Evolutionary conservation across 2,888 invertebrate genomes (phyloP), one percentile per base, ranked within the genome.

Genomic region (Scaptomyza tumidula): DNA sequence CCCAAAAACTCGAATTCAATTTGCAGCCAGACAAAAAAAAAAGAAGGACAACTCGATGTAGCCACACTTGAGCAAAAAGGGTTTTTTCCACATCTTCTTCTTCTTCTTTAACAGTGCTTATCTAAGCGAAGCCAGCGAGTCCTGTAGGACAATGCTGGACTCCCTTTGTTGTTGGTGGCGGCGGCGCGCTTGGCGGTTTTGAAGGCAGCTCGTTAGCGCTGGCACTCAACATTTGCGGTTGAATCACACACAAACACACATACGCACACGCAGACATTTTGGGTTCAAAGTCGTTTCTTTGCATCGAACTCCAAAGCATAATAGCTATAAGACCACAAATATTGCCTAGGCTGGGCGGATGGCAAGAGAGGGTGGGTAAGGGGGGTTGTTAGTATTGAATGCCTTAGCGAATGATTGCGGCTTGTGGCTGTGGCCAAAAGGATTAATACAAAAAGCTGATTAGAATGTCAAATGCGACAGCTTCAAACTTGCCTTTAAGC

Each of bases 401-500:
- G 64, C 43, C 35, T 10, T 37, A 52, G 61, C 64, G 55, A 68
- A 74, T 73, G 59, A 69, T 74, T 73, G 74, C 58, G 71, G 79
- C 45, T 65, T 72, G 65, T 33, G 71, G 60, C 55, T 82, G 80
- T 79, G 72, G 79, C 70, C 70, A 72, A 76, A 76, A 72, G 83
- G 69, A 80, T 80, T 82, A 80, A 82, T 82, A 80, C 75, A 64
- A 82, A 41, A 82, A 80, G 80, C 67, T 80, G 79, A 80, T 80
- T 82, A 82, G 79, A 82, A 79, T 80, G 79, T 80, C 80, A 82
- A 79, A 70, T 76, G 72, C 83, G 79, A 82, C 80, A 82, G 83
- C 79, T 49, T 35, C 0, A 16, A 41, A 14, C n/a, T 37, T 37
- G 37, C 6, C 37, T n/a, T 37, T 37, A 7, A 29, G 29, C 6